Conservation (phyloP, 53 echinoderm and acorn worm species). For the Crossaster papposus region DNA sequence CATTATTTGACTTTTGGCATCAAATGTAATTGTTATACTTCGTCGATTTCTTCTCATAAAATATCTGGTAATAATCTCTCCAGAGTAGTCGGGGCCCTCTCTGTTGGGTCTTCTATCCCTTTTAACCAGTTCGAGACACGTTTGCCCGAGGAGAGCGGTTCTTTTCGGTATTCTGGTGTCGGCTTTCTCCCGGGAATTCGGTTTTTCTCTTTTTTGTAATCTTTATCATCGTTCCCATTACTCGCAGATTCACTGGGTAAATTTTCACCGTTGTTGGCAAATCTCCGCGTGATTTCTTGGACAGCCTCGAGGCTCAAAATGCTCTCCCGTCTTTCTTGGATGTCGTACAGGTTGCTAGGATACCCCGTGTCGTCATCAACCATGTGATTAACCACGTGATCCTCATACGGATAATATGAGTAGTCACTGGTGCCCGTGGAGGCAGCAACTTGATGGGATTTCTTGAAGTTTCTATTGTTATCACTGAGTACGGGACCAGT, state of each 20-base stretch:
- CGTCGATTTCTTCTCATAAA: background rate
- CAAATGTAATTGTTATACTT: background rate
- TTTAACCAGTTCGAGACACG: conserved; percentile 41
- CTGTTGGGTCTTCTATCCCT: conserved; percentile 51
- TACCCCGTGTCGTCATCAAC: conserved; percentile 32
- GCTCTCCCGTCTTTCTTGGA: conserved; percentile 51
- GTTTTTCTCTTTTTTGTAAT: background rate
- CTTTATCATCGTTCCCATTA: background rate
- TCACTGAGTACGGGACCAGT: background rate
- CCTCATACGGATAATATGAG: background rate
- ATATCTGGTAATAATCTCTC: conserved; percentile 55
- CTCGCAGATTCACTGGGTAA: background rate
- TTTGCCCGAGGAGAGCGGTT: conserved; percentile 17
- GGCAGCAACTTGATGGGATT: background rate
- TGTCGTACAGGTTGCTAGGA: conserved; percentile 55
- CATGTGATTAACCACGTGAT: conserved; percentile 5
- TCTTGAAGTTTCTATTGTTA: conserved; percentile 13
- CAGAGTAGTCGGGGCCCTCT: conserved; percentile 12
- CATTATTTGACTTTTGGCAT: background rate
- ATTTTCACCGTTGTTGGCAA: background rate
- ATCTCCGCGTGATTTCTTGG: conserved; percentile 25
- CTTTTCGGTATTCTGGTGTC: conserved; percentile 30
- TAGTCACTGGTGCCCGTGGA: background rate
- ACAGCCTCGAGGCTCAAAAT: conserved; percentile 49
- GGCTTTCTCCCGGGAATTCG: background rate